These are phyloP conservation scores for Leucozona laternaria DNA, from an alignment of 2,888 invertebrate species.

Conservation along the genomic window DNA sequence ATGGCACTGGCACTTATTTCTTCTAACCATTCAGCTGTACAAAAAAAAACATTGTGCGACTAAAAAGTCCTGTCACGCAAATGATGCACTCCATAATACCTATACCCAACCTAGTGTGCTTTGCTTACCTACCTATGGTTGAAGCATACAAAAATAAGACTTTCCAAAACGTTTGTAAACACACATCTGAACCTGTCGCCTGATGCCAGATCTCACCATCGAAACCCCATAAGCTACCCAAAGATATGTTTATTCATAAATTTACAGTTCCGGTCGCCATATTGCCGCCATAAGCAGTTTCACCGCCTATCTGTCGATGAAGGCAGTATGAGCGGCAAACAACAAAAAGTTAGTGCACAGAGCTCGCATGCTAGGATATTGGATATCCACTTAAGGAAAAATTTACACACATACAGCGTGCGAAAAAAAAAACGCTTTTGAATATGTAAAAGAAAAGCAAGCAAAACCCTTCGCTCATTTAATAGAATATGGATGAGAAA, in stretches of 20 bases:
- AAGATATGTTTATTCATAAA: slow-evolving; percentile 74
- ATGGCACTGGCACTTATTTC: slow-evolving; percentile 16
- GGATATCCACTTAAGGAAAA: slow-evolving; percentile 43
- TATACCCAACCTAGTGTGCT: not conserved
- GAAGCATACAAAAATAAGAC: slow-evolving; percentile 39
- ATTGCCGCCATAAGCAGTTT: slow-evolving; percentile 45
- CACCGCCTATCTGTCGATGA: slow-evolving; percentile 56
- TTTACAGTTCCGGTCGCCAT: slow-evolving; percentile 59
- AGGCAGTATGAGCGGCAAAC: not conserved
- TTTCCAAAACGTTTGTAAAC: slow-evolving; percentile 54
- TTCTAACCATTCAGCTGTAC: not conserved
- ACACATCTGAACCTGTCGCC: slow-evolving; percentile 57
- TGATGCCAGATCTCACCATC: slow-evolving; percentile 47
- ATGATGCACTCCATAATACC: slow-evolving; percentile 33
- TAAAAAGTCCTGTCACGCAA: slow-evolving; percentile 29
- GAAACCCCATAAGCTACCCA: slow-evolving; percentile 55
- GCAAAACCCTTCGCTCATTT: slow-evolving; percentile 60
- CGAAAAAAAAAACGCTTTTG: slow-evolving; percentile 1
- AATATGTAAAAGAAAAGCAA: slow-evolving; percentile 35
- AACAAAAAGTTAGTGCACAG: no score
- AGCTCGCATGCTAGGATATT: slow-evolving; percentile 32
- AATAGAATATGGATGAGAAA: slow-evolving; percentile 75
- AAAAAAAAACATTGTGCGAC: not conserved
- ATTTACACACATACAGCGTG: slow-evolving; percentile 47
- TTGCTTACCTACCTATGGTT: not conserved